Base-by-base conservation (phyloP, 2,888 invertebrate species). In the Quadriops clusia region DNA sequence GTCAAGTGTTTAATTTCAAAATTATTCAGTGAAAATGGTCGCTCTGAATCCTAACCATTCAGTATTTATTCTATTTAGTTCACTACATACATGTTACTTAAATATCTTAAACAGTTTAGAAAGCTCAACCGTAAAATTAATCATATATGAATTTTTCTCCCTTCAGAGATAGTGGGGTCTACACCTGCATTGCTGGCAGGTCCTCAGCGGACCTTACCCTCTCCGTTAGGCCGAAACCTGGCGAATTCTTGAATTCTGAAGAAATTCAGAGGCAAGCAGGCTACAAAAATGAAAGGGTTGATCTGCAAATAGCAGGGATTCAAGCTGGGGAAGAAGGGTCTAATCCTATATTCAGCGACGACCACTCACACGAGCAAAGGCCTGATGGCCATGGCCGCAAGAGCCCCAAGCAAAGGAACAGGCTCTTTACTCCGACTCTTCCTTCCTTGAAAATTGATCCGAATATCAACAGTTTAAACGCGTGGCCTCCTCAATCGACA, bases 101-200 rank as follows among this genome's bases (percentile, higher is more conserved):
- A n/a, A n/a, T n/a, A n/a, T n/a, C n/a, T n/a, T n/a, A n/a, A n/a
- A n/a, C n/a, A n/a, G n/a, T n/a, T n/a, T n/a, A n/a, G n/a, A n/a
- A n/a, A n/a, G n/a, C n/a, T n/a, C n/a, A n/a, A n/a, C n/a, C n/a
- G n/a, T n/a, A n/a, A n/a, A n/a, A n/a, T n/a, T n/a, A n/a, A n/a
- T n/a, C n/a, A n/a, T n/a, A n/a, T n/a, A n/a, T n/a, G n/a, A n/a
- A n/a, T n/a, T n/a, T n/a, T n/a, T n/a, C n/a, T n/a, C n/a, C n/a
- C n/a, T n/a, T n/a, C n/a, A 70, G 78, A 3, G 91, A 91, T 58
- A 77, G 79, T 31, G 91, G 90, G 2, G 65, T 79, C 3, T 93
- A 90, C 55, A 82, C 85, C 0, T 93, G 93, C 52, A 73, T 82
- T 28, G 86, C 87, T 6, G 87, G 86, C 1, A 68, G 77, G 26